Evolutionary conservation across 92 coral and sea anemone genomes (phyloP).

Genomic region (Porites cylindrica): DNA sequence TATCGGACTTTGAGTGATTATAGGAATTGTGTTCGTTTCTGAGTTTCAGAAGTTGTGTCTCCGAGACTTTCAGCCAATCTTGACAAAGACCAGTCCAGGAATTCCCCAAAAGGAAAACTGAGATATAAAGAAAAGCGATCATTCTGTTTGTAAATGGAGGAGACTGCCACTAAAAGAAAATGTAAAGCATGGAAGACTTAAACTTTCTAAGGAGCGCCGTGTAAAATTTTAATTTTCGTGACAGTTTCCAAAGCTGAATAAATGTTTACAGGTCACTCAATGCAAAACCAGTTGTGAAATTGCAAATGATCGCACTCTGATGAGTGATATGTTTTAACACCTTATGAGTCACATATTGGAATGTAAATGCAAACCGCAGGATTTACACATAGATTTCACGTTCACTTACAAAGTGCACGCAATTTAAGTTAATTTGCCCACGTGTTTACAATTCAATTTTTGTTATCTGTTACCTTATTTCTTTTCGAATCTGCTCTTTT

Average conservation of each 20-base stretch:
- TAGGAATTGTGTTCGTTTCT: constrained; percentile 46
- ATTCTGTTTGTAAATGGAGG: background rate
- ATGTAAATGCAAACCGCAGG: no score
- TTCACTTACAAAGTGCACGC: no score
- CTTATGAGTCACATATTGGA: background rate
- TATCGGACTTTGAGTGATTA: constrained; percentile 67
- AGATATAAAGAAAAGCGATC: background rate
- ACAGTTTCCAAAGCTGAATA: background rate
- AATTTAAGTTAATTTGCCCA: no score
- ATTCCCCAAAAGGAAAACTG: background rate
- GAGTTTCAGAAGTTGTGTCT: constrained; percentile 43
- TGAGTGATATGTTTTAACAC: background rate
- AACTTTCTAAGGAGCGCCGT: background rate
- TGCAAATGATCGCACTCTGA: background rate
- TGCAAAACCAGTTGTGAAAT: background rate
- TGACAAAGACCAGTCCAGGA: background rate
- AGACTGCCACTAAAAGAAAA: background rate
- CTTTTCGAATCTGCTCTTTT: no score
- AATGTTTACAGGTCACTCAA: background rate
- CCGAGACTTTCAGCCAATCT: constrained; percentile 57
- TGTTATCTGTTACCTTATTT: no score
- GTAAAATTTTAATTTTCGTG: background rate
- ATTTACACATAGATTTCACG: no score
- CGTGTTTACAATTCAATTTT: no score
- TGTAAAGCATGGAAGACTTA: background rate